Conservation (phyloP, 2,113 vertebrate genomes). For the Heterotis niloticus region DNA sequence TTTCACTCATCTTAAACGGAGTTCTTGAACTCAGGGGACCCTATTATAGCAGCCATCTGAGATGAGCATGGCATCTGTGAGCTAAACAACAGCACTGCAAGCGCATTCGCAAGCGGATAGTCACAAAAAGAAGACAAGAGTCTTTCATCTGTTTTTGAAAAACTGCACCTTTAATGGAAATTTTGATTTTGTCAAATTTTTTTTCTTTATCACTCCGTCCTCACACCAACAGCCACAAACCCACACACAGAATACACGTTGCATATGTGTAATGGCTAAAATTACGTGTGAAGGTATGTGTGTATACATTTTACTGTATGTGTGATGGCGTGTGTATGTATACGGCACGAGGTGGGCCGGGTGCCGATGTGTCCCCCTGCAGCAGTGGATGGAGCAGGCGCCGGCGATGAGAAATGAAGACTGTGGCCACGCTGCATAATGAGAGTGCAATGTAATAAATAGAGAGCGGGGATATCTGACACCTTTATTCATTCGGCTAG, state of each 20-base stretch:
- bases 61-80: too few relatives aligned
- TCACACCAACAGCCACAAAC: background rate
- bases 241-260: background rate
- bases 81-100: too few relatives aligned
- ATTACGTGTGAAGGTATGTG: background rate
- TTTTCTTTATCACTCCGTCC: background rate
- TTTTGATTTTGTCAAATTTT: background rate
- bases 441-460: background rate
- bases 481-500: conserved; percentile 26
- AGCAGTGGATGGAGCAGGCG: background rate
- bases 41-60: too few relatives aligned
- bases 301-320: background rate
- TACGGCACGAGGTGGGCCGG: background rate
- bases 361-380: background rate
- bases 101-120: too few relatives aligned
- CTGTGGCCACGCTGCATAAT: background rate
- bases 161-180: too few relatives aligned
- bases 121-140: too few relatives aligned
- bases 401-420: background rate
- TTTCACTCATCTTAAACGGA: too few relatives aligned
- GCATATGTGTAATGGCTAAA: background rate
- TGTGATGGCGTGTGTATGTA: background rate
- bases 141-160: background rate
- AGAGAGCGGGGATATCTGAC: conserved; percentile 10
- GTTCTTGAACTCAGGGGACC: too few relatives aligned